These are phyloP conservation scores for Heliconius cydno DNA, from an alignment of 2,888 invertebrate genomes.

Conservation along the genomic window DNA sequence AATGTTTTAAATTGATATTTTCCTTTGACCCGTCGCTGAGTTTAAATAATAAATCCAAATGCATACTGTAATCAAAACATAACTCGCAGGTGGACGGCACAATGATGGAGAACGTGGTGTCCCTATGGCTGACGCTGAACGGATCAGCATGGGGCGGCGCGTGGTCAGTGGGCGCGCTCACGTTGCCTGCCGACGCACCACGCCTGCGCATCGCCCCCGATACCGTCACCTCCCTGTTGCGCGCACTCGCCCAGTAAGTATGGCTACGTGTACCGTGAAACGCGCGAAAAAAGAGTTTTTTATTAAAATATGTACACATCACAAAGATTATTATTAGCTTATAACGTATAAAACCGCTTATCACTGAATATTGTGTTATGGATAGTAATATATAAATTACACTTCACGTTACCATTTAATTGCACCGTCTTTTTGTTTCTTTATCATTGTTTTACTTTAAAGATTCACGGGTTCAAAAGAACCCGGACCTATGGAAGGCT, in stretches of 20 bases:
- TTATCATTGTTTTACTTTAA: neutral
- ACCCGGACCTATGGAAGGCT: no score
- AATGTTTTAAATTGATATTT: no score
- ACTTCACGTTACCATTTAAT: neutral
- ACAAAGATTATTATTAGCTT: no score
- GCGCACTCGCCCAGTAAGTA: constrained; percentile 68
- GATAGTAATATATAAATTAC: neutral
- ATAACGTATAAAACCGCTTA: no score
- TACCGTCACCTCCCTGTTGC: constrained; percentile 71
- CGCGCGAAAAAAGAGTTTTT: no score
- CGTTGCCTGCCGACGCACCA: constrained; percentile 75
- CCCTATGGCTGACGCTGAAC: constrained; percentile 94
- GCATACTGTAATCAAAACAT: neutral
- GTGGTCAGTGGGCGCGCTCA: constrained; percentile 68
- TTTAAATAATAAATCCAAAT: no score
- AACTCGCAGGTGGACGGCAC: constrained; percentile 85
- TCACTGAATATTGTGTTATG: no score
- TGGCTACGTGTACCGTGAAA: no score
- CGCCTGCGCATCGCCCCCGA: constrained; percentile 76
- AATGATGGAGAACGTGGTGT: constrained; percentile 92
- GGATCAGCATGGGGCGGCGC: constrained; percentile 79
- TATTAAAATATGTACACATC: no score
- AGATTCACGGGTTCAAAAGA: no score
- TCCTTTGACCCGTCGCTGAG: no score
- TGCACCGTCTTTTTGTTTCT: neutral